Evolutionary conservation across 2,888 invertebrate species (phyloP).

Genomic region (Nowickia ferox): DNA sequence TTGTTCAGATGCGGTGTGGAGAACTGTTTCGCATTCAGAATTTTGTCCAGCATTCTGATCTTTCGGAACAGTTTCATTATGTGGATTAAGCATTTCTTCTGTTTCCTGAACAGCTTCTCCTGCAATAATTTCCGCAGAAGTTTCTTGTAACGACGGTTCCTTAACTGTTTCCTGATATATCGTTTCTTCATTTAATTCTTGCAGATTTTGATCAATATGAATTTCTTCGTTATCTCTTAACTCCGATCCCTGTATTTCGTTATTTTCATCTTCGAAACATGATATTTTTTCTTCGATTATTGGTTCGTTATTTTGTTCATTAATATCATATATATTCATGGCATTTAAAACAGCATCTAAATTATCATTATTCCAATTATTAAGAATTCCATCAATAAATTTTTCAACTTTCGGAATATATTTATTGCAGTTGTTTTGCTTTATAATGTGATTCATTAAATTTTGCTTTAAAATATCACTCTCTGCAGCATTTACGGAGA

Average conservation of each 20-base stretch:
- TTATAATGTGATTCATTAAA: constrained; percentile 45
- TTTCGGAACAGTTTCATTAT: neutral
- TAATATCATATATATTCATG: constrained; percentile 26
- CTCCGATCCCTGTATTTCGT: neutral
- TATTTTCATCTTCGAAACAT: neutral
- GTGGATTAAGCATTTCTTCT: neutral
- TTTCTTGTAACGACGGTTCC: neutral
- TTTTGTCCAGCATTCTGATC: neutral
- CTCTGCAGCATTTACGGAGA: constrained; percentile 18
- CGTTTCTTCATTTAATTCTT: neutral
- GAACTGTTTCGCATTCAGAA: neutral
- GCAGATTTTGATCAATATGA: neutral
- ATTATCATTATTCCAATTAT: constrained; percentile 51
- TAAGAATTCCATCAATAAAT: constrained; percentile 49
- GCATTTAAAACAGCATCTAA: constrained; percentile 47
- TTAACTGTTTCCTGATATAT: neutral
- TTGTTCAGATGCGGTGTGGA: neutral
- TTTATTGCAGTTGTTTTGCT: constrained; percentile 21
- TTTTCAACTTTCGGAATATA: constrained; percentile 33
- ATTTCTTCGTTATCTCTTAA: neutral
- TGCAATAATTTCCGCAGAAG: neutral
- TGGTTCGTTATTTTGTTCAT: neutral
- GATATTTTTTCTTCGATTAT: neutral
- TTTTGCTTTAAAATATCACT: constrained; percentile 58
- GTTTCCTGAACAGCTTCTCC: neutral